Evolutionary conservation across 2,888 invertebrate species (phyloP), one percentile per base, ranked within the genome.

Genomic region (Noctua janthe): DNA sequence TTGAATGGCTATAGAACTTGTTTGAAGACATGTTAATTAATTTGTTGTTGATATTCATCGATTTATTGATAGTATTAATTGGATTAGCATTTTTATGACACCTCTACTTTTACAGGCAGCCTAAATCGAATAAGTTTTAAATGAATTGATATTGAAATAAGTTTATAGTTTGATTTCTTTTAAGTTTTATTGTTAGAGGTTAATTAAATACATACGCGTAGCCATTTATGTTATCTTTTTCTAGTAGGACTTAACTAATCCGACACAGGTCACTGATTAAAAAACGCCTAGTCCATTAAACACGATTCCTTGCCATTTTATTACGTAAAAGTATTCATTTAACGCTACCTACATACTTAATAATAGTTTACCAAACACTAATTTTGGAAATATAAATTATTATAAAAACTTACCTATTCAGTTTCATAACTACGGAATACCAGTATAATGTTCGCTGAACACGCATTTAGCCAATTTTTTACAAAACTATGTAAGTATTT

Each of bases 381-480:
- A 51, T 78, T 78, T 62, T 69, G 29, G 29, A 47, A 72, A 62
- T 7, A 74, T 62, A 70, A 49, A 23, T 70, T 17, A 62, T 56
- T 7, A 43, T 64, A 66, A 43, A 70, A 74, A 79, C 20, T 51
- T 74, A 79, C 17, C 51, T 78, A 75, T 73, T 76, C 75, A 54
- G 69, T 82, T 81, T 75, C 62, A 49, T 62, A 71, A 59, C 71
- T 59, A 56, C 67, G 73, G 66, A 78, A 81, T 74, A 81, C 62
- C 43, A 47, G 69, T 67, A 67, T 71, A 81, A 88, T 82, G 84
- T 80, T 72, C 47, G 67, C 74, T 74, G 29, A 85, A 75, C 88
- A 88, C 88, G 88, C 87, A 80, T 79, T 66, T 23, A 10, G 69
- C 75, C 59, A 75, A 17, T 75, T 82, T 85, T 85, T 88, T 71